Base-by-base conservation (phyloP, 2,888 invertebrate genomes). In the Trissoscelio sp. region DNA sequence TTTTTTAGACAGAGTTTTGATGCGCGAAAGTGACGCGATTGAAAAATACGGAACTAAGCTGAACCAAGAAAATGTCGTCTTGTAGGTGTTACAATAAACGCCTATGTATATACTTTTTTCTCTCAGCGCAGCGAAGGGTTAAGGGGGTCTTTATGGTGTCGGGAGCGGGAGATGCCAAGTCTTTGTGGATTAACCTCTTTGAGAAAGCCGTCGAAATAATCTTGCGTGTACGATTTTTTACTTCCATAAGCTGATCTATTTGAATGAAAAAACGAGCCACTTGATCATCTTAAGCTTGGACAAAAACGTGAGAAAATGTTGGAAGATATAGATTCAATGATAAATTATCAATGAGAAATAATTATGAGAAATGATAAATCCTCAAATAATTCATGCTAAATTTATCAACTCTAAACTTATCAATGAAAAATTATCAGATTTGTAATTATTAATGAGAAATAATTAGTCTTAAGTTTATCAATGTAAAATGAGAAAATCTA, bases 41-140 rank as follows among this genome's bases (percentile, higher is more conserved):
- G 85, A 87, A 83, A 83, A 86, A 85, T 86, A 84, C 74, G 78
- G 69, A 75, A 48, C 70, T 66, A 31, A 69, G 64, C 37, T 24
- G 73, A 42, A 53, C 37, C 51, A 20, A 34, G 60, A 74, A 66
- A 67, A 74, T 74, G 60, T 80, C 67, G 48, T 58, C 31, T 67
- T 31, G 9, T 51, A 80, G 62, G 66, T 77, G 70, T 77, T 66
- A 72, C 70, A 66, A 70, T 75, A 66, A 79, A 75, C 55, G 62
- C 64, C 51, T 16, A 34, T 39, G 28, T 28, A 5, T 28, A 28
- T 28, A 28, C 6, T 28, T 28, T 69, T 64, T 64, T 74, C 74
- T 79, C 66, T 79, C 62, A 74, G 37, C 46, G 34, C 70, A 34
- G 51, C 60, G 78, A 79, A 79, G 82, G 82, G 82, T 82, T 82